Evolutionary conservation across 2,888 invertebrate genomes (phyloP), one percentile per base, ranked within the genome.

Genomic region (Sminthurinus aureus): DNA sequence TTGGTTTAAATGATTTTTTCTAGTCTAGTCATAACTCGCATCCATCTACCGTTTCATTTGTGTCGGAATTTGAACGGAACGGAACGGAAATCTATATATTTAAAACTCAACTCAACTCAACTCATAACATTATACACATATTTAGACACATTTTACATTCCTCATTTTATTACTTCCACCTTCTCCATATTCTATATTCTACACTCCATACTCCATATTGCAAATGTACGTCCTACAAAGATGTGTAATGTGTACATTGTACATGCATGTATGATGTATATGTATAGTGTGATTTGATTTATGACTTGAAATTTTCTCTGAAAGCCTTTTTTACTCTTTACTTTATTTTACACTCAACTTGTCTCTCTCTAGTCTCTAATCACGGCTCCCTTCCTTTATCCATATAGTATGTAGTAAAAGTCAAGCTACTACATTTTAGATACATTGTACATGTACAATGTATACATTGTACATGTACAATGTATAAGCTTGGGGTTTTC

Each of bases 291-390:
- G 79, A 79, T 82, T 82, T 82, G 82, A 82, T 82, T 82, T 82
- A 82, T 82, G 64, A 24, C 75, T 82, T 82, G 76, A 82, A 82
- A 75, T 75, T 82, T 82, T 82, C 66, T 82, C 64, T 82, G 76
- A 82, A 82, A 82, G 82, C 82, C 50, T 73, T 52, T 22, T 71
- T 73, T 79, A n/a, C 52, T 75, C 13, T 58, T 13, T 22, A 18
- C 74, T 26, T 26, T 38, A 38, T 38, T 38, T 74, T 38, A 74
- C 74, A 24, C 18, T 74, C 26, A 74, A 26, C 38, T 18, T 74
- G 26, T 38, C 74, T 26, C 20, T 22, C 50, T 8, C 38, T 18
- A 26, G 26, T 38, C 74, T 26, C 20, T 22, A 71, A 71, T 71
- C 71, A 38, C 51, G 51, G 50, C 76, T 38, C 58, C 51, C 77